Evolutionary conservation across 2,888 invertebrate species (phyloP).

Genomic region (Ypsolopha scabrella): DNA sequence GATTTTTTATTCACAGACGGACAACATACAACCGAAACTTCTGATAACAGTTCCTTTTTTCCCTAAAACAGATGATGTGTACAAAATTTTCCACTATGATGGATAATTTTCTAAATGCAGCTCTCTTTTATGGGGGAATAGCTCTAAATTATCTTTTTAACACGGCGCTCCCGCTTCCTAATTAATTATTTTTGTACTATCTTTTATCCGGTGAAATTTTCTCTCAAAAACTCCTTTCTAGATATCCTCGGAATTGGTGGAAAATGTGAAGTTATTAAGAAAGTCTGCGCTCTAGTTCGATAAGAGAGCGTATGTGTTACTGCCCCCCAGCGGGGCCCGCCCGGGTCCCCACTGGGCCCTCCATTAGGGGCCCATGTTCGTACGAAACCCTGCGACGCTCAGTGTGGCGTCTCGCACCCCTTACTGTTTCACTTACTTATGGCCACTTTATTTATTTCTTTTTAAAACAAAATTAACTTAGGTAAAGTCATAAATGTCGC

Average conservation of each 20-base stretch:
- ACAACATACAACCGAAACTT: too few relatives aligned
- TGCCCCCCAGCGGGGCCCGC: conserved; percentile 34
- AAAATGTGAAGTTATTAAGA: conserved; percentile 11
- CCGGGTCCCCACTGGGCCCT: conserved; percentile 13
- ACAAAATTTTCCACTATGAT: too few relatives aligned
- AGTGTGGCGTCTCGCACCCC: neutral
- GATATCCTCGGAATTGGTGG: neutral
- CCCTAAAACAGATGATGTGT: too few relatives aligned
- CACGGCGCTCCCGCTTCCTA: too few relatives aligned
- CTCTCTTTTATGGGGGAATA: too few relatives aligned
- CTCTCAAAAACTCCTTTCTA: neutral
- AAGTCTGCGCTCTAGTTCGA: conserved; percentile 38
- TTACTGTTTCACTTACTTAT: neutral
- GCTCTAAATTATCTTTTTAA: too few relatives aligned
- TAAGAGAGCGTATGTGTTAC: conserved; percentile 34
- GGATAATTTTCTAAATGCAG: too few relatives aligned
- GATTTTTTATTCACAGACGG: too few relatives aligned
- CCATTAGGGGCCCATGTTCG: conserved; percentile 6
- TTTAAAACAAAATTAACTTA: conserved; percentile 2
- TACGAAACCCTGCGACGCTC: conserved; percentile 31
- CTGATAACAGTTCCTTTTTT: too few relatives aligned
- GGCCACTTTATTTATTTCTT: conserved; percentile 22
- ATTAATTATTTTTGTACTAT: too few relatives aligned
- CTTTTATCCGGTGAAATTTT: too few relatives aligned
- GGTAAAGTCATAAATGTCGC: neutral